These are phyloP conservation scores for Phyllostomus hastatus DNA, from an alignment of 2,113 vertebrate species.

Conservation along the genomic window DNA sequence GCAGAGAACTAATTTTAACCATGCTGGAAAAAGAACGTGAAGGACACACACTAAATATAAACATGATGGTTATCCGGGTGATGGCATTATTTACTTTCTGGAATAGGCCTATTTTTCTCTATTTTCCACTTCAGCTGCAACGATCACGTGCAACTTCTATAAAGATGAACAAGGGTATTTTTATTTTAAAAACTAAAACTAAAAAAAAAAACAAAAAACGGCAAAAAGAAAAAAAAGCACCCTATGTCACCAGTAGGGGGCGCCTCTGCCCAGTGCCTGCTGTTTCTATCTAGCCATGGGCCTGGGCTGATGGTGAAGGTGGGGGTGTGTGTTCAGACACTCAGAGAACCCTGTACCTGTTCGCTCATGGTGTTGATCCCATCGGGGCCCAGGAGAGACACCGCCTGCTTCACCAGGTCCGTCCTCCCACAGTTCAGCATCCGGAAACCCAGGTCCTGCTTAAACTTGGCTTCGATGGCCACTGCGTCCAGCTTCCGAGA, in stretches of 20 bases:
- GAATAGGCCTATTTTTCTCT: slow-evolving; percentile 29
- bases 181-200: slow-evolving; percentile 18
- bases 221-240: neutral
- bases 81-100: slow-evolving; percentile 24
- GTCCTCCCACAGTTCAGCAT: slow-evolving; percentile 99
- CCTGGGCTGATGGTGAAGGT: accelerated
- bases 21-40: neutral
- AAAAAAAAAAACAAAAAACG: neutral
- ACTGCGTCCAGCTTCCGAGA: slow-evolving; percentile 96
- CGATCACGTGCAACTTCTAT: slow-evolving; percentile 45
- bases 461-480: slow-evolving; percentile 96
- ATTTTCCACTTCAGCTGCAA: slow-evolving; percentile 56
- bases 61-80: neutral
- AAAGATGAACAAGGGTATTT: slow-evolving; percentile 51
- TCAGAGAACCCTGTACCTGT: slow-evolving; percentile 85
- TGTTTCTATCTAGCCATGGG: neutral
- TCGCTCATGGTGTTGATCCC: slow-evolving; percentile 99
- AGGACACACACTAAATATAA: slow-evolving; percentile 47
- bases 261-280: neutral
- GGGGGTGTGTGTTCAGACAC: neutral
- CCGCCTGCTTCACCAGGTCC: slow-evolving; percentile 96
- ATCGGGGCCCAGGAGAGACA: slow-evolving; percentile 93
- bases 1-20: slow-evolving; percentile 37
- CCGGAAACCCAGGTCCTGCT: slow-evolving; percentile 98
- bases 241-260: slow-evolving; percentile 36